Percentiles rank a stretch among this genome's conserved stretches.
phyloP scores from a whole-genome alignment of 2,797 vertebrate species.

The Mormyrus hasselquistii region DNA sequence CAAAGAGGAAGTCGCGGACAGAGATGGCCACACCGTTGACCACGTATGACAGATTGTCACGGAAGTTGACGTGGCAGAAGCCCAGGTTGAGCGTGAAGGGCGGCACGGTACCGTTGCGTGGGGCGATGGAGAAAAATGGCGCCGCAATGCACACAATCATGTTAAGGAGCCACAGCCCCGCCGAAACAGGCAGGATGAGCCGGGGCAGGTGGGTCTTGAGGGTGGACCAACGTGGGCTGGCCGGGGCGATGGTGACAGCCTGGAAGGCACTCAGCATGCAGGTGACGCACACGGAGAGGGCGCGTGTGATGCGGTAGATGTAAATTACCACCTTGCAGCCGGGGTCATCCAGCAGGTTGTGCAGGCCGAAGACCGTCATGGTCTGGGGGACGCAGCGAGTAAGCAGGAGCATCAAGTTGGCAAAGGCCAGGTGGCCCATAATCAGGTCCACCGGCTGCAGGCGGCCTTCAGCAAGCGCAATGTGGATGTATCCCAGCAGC shows the following conservation, averaged over 20 bases:
- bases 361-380: conserved; percentile 64
- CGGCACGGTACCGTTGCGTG: conserved; percentile 60
- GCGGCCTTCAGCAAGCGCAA: conserved; percentile 44
- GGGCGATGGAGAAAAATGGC: conserved; percentile 62
- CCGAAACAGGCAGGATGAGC: conserved; percentile 58
- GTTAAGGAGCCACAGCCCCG: conserved; percentile 63
- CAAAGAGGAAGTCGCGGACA: conserved; percentile 64
- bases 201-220: conserved; percentile 55
- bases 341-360: conserved; percentile 54
- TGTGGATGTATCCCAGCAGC: conserved; percentile 54
- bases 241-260: conserved; percentile 56
- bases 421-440: conserved; percentile 66
- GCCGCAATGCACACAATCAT: conserved; percentile 65
- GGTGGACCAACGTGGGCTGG: conserved; percentile 40
- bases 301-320: conserved; percentile 60
- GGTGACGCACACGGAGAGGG: conserved; percentile 68
- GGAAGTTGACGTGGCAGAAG: conserved; percentile 68
- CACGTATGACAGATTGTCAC: conserved; percentile 61
- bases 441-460: conserved; percentile 67
- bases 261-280: conserved; percentile 72
- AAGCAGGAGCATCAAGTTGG: conserved; percentile 63
- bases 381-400: conserved; percentile 67
- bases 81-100: conserved; percentile 68
- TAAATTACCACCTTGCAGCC: conserved; percentile 70
- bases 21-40: conserved; percentile 61